These are phyloP conservation scores for Luidia sarsii DNA, from an alignment of 53 echinoderm and acorn worm genomes.

Conservation along the genomic window DNA sequence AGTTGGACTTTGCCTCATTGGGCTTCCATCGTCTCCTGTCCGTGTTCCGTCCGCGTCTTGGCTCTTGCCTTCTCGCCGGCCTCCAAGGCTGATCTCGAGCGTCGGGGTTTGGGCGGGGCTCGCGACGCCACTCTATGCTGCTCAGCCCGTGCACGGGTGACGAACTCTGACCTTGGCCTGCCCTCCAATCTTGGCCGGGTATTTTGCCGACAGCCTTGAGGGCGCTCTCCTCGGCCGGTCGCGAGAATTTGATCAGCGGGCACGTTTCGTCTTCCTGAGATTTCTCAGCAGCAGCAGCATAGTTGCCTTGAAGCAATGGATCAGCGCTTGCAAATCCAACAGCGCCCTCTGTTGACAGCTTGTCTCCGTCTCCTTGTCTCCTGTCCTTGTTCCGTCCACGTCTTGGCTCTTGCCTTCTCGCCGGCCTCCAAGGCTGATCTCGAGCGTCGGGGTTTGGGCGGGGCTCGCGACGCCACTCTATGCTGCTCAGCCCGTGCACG, in stretches of 20 bases:
- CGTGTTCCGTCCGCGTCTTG: neutral
- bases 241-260: too few relatives aligned
- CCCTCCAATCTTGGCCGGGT: neutral
- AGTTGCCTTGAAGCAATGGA: too few relatives aligned
- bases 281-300: too few relatives aligned
- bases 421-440: too few relatives aligned
- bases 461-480: too few relatives aligned
- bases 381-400: conserved; percentile 3
- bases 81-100: too few relatives aligned
- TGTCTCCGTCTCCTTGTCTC: neutral
- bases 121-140: conserved; percentile 22
- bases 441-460: too few relatives aligned
- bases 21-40: neutral
- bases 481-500: conserved; percentile 23
- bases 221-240: too few relatives aligned
- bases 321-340: neutral
- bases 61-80: too few relatives aligned
- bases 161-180: conserved; percentile 22
- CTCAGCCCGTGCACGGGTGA: conserved; percentile 28
- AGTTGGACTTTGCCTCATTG: neutral
- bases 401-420: neutral
- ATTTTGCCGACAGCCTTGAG: too few relatives aligned
- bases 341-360: neutral
- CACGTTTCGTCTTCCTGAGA: too few relatives aligned
- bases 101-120: too few relatives aligned